phyloP scores from a whole-genome alignment of 2,113 vertebrate genomes.

The Percina caprodes region DNA sequence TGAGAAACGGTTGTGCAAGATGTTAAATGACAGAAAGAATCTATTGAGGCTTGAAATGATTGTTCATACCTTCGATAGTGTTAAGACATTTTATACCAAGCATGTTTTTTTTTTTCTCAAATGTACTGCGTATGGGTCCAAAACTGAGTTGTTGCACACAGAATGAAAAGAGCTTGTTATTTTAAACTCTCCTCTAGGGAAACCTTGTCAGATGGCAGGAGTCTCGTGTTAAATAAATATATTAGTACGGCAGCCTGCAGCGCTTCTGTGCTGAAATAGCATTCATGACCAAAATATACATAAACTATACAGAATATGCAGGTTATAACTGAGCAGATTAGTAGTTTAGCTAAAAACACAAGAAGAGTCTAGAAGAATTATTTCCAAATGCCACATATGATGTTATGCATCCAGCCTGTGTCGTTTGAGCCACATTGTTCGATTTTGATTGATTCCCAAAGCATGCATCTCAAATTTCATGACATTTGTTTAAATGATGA shows the following conservation, averaged over 20 bases:
- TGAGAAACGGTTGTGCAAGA: constrained; percentile 32
- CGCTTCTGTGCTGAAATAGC: not conserved
- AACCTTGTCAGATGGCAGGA: not conserved
- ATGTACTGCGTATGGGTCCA: not conserved
- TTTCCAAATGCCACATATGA: not conserved
- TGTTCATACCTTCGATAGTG: not conserved
- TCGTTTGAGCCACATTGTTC: not conserved
- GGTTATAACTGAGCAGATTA: not conserved
- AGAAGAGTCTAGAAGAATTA: not conserved
- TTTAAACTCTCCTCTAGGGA: constrained; percentile 7
- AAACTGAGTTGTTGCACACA: not conserved
- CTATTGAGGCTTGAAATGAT: not conserved
- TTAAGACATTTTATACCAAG: not conserved
- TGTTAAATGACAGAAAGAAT: constrained; percentile 43
- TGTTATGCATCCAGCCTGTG: not conserved
- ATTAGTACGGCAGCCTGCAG: not conserved
- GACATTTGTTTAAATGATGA: not conserved
- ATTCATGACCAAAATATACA: not conserved
- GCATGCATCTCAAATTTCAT: not conserved
- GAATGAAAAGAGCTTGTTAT: constrained; percentile 15
- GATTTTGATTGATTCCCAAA: not conserved
- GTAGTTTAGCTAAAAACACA: not conserved
- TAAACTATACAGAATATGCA: not conserved
- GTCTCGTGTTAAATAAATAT: constrained; percentile 7
- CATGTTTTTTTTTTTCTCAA: not conserved